A percentile compares a stretch with the other conserved stretches of the same genome.
phyloP scores from a whole-genome alignment of 2,113 vertebrate genomes.

The Climacteris rufus region DNA sequence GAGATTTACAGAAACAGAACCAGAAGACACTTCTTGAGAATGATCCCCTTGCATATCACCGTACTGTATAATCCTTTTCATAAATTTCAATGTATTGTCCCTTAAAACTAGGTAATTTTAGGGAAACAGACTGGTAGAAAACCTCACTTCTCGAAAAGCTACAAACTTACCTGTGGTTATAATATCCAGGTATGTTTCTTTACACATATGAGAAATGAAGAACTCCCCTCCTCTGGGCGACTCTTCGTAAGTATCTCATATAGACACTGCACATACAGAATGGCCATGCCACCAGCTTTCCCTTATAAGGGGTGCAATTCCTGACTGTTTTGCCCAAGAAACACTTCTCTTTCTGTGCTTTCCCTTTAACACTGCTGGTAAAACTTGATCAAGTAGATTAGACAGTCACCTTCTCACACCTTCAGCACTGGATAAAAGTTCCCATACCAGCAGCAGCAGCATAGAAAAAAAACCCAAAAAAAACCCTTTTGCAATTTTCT shows the following conservation, averaged over 20 bases:
- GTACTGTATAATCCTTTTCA: neutral
- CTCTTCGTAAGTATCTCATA: neutral
- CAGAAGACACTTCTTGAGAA: neutral
- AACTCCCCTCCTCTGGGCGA: neutral
- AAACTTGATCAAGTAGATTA: neutral
- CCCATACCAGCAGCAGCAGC: neutral
- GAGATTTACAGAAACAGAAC: neutral
- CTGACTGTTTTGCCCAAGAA: neutral
- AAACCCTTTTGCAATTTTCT: neutral
- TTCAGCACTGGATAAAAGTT: neutral
- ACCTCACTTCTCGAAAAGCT: neutral
- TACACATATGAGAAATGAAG: neutral
- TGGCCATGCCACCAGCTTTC: neutral
- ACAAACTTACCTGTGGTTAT: no score
- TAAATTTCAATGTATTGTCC: neutral
- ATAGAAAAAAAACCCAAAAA: neutral
- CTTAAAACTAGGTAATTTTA: neutral
- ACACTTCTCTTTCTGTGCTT: neutral
- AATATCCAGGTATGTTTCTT: neutral
- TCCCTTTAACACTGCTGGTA: neutral
- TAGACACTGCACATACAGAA: rapidly evolving
- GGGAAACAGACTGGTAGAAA: neutral
- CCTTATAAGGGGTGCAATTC: rapidly evolving
- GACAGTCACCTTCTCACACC: neutral
- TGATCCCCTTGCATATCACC: neutral